These are phyloP conservation scores for Xyliphius kryptos DNA, from an alignment of 2,113 vertebrate genomes.

Conservation along the genomic window DNA sequence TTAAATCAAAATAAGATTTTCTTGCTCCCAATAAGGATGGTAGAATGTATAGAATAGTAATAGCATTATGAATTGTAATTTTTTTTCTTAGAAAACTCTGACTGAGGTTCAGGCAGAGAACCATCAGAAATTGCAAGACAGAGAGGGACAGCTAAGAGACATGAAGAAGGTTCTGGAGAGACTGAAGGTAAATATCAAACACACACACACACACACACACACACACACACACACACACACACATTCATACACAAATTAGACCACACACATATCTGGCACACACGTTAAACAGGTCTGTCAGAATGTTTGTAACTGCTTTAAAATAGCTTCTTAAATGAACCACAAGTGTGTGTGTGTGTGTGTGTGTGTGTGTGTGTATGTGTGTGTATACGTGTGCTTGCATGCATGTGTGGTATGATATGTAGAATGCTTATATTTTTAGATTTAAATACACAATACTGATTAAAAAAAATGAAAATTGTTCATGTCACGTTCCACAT, in stretches of 20 bases:
- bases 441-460: too few species aligned
- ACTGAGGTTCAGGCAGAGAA: slow-evolving; percentile 52
- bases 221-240: background rate
- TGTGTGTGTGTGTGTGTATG: too few species aligned
- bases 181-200: slow-evolving; percentile 52
- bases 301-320: background rate
- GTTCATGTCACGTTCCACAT: too few species aligned
- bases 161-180: slow-evolving; percentile 63
- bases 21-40: too few species aligned
- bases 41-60: too few species aligned
- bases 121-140: slow-evolving; percentile 55
- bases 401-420: too few species aligned
- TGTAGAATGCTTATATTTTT: too few species aligned
- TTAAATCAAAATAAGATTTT: too few species aligned
- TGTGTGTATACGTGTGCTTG: too few species aligned
- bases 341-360: too few species aligned
- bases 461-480: too few species aligned
- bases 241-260: background rate
- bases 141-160: slow-evolving; percentile 65
- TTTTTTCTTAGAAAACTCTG: slow-evolving; percentile 54
- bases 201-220: background rate
- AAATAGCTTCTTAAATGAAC: background rate
- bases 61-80: background rate
- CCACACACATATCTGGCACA: background rate
- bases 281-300: slow-evolving; percentile 16